phyloP scores from a whole-genome alignment of 2,888 invertebrate genomes.

The Dorcus hopei region DNA sequence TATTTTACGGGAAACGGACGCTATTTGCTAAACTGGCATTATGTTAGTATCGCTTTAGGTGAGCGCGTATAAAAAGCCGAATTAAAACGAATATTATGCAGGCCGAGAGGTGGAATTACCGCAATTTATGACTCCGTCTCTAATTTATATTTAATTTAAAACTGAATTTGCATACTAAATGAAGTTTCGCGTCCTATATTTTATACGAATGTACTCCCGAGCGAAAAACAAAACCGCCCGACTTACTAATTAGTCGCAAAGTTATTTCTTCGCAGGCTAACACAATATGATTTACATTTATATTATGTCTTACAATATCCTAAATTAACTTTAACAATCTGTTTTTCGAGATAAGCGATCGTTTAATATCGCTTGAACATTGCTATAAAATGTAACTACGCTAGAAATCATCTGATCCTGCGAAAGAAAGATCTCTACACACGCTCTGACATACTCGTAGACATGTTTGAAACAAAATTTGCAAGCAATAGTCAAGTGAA shows the following conservation, averaged over 20 bases:
- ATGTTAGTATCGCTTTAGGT: too few species aligned
- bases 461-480: too few species aligned
- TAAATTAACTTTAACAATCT: too few species aligned
- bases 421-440: too few species aligned
- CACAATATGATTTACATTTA: background rate
- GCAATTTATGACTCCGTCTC: background rate
- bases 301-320: background rate
- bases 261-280: conserved; percentile 1
- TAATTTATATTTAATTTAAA: conserved; percentile 13
- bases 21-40: background rate
- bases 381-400: too few species aligned
- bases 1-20: background rate
- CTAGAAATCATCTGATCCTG: too few species aligned
- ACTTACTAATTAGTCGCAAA: conserved; percentile 6
- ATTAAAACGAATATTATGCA: background rate
- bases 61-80: background rate
- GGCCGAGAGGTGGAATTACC: background rate
- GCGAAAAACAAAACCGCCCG: conserved; percentile 1
- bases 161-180: conserved; percentile 12
- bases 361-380: too few species aligned
- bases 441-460: too few species aligned
- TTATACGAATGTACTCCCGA: background rate
- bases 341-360: too few species aligned
- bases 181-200: conserved; percentile 12
- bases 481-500: too few species aligned